phyloP scores from a whole-genome alignment of 2,888 invertebrate species.

The Mallateleia sp. region DNA sequence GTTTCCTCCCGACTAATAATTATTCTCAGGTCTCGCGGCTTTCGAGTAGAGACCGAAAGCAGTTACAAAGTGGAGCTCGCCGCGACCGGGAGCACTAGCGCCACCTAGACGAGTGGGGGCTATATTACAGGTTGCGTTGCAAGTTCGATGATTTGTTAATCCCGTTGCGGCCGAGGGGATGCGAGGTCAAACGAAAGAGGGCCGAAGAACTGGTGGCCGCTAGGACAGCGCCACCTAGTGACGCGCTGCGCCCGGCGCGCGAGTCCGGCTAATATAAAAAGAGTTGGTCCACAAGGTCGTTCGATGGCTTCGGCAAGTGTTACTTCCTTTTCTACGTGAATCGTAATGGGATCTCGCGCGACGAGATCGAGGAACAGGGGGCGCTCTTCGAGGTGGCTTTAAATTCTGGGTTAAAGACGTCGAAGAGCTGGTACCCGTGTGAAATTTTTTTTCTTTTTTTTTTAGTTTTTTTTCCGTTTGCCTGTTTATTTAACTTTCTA shows the following conservation, averaged over 20 bases:
- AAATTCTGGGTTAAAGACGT: constrained; percentile 72
- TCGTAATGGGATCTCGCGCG: constrained; percentile 13
- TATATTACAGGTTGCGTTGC: no score
- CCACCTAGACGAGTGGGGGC: no score
- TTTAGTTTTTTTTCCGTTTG: neutral
- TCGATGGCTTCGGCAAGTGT: constrained; percentile 66
- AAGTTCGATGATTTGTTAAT: no score
- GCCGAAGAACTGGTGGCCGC: no score
- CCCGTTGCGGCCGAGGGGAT: no score
- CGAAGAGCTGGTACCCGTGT: constrained; percentile 40
- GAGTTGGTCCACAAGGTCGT: constrained; percentile 73
- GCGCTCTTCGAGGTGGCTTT: constrained; percentile 49
- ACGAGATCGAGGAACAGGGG: constrained; percentile 43
- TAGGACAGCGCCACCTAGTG: no score
- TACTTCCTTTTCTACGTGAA: constrained; percentile 52
- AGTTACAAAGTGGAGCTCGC: no score
- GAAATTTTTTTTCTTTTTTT: neutral
- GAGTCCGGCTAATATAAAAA: constrained; percentile 68
- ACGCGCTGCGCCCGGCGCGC: neutral
- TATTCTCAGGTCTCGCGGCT: no score
- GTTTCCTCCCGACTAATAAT: no score
- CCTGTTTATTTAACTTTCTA: neutral
- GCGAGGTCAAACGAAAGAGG: no score
- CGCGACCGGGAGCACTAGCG: no score
- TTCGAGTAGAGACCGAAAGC: no score